These are phyloP conservation scores for Synergus umbraculus DNA, from an alignment of 2,888 invertebrate genomes.

Conservation along the genomic window DNA sequence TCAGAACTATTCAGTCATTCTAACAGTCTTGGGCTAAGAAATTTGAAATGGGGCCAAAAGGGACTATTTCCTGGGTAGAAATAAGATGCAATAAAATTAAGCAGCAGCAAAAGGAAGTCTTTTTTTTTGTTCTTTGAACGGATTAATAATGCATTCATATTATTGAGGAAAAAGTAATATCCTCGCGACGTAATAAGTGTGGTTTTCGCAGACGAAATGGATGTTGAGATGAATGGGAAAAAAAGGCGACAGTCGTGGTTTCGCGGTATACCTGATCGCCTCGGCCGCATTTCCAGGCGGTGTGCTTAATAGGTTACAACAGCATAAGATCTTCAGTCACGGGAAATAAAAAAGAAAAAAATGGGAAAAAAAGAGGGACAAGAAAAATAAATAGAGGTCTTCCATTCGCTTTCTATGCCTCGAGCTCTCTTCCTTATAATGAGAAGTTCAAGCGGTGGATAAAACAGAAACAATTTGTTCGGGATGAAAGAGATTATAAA, in stretches of 20 bases:
- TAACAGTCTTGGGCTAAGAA: no score
- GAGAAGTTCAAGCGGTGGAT: conserved; percentile 1
- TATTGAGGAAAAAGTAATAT: not conserved
- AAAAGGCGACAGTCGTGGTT: conserved; percentile 25
- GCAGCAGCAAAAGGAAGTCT: no score
- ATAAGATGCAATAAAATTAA: no score
- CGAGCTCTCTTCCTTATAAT: conserved; percentile 24
- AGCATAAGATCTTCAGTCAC: conserved; percentile 18
- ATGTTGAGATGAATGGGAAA: conserved; percentile 20
- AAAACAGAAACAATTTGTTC: conserved; percentile 9
- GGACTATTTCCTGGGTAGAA: no score
- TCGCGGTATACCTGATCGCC: conserved; percentile 36
- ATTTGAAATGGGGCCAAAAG: no score
- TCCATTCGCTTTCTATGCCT: conserved; percentile 1
- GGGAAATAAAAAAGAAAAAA: conserved; percentile 13
- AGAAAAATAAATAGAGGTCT: conserved; percentile 23
- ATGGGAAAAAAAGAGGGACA: not conserved
- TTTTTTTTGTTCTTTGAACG: no score
- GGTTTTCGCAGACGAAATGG: conserved; percentile 20
- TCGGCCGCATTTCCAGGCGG: conserved; percentile 28
- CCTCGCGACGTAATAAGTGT: conserved; percentile 14
- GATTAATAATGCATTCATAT: no score
- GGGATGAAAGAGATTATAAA: not conserved
- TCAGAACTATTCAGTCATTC: no score
- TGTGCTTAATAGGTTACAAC: conserved; percentile 18